These are phyloP conservation scores for Neoscelio sp. DNA, from an alignment of 2,888 invertebrate species.

Conservation along the genomic window DNA sequence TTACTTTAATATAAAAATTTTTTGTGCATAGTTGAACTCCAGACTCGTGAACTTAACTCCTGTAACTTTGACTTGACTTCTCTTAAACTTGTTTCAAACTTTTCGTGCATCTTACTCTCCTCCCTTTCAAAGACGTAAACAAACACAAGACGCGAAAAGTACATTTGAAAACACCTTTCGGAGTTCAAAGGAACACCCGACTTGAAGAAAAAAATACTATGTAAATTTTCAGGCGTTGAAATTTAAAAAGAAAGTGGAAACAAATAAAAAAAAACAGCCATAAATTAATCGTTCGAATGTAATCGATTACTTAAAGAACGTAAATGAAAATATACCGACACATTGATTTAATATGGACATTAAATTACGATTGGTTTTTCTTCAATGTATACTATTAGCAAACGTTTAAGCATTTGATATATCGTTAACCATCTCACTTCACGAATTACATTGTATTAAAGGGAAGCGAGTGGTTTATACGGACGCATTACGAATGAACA, in stretches of 20 bases:
- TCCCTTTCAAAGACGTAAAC: constrained; percentile 38
- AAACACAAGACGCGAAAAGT: constrained; percentile 37
- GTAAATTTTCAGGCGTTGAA: too few species aligned
- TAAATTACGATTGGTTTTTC: constrained; percentile 38
- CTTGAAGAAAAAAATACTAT: too few species aligned
- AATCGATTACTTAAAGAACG: too few species aligned
- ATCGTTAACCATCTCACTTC: constrained; percentile 59
- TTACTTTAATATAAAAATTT: constrained; percentile 43
- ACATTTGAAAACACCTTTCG: constrained; percentile 39
- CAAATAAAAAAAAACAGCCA: too few species aligned
- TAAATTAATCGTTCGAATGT: too few species aligned
- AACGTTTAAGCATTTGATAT: constrained; percentile 52
- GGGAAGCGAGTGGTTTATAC: constrained; percentile 64
- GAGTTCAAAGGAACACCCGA: constrained; percentile 4
- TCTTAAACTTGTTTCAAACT: constrained; percentile 48
- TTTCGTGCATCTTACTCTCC: constrained; percentile 17
- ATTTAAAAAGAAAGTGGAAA: too few species aligned
- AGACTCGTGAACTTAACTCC: constrained; percentile 15
- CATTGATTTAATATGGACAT: not conserved
- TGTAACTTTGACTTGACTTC: constrained; percentile 35
- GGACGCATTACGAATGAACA: constrained; percentile 65
- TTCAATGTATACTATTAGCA: constrained; percentile 9
- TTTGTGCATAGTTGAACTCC: constrained; percentile 24
- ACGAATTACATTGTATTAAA: constrained; percentile 64
- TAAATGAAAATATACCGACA: too few species aligned